phyloP scores from a whole-genome alignment of 2,797 vertebrate genomes.

The Hydrolagus colliei region DNA sequence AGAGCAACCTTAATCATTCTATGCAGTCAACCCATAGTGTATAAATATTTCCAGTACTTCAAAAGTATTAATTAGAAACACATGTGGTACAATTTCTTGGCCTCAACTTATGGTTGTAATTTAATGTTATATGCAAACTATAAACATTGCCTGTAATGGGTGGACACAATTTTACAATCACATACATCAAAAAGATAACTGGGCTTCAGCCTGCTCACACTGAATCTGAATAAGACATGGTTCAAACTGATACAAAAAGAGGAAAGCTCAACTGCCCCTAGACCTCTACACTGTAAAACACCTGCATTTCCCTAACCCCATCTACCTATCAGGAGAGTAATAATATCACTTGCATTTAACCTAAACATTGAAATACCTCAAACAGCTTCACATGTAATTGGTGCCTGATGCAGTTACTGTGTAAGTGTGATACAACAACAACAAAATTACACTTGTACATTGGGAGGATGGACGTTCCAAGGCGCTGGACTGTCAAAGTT shows the following conservation, averaged over 20 bases:
- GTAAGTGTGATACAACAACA: too few relatives aligned
- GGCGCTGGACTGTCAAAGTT: too few relatives aligned
- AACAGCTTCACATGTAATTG: too few relatives aligned
- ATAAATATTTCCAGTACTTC: constrained; percentile 64
- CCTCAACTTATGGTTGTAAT: constrained; percentile 51
- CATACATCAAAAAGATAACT: constrained; percentile 31
- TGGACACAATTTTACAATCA: constrained; percentile 26
- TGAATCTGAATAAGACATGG: constrained; percentile 15
- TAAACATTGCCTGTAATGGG: constrained; percentile 59
- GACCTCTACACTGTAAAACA: too few relatives aligned
- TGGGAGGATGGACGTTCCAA: too few relatives aligned
- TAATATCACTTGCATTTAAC: too few relatives aligned
- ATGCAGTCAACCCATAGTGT: constrained; percentile 58
- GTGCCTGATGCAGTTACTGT: too few relatives aligned
- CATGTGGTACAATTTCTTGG: constrained; percentile 56
- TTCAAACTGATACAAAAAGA: neutral
- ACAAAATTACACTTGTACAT: too few relatives aligned
- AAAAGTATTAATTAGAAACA: constrained; percentile 68
- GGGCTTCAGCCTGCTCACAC: constrained; percentile 24
- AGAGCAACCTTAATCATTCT: constrained; percentile 60
- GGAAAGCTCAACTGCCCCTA: too few relatives aligned
- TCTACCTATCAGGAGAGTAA: too few relatives aligned
- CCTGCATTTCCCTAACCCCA: too few relatives aligned
- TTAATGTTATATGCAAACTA: constrained; percentile 63
- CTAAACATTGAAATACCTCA: too few relatives aligned